Evolutionary conservation across 2,888 invertebrate genomes (phyloP).

Genomic region (Nipponacmea schrenckii): DNA sequence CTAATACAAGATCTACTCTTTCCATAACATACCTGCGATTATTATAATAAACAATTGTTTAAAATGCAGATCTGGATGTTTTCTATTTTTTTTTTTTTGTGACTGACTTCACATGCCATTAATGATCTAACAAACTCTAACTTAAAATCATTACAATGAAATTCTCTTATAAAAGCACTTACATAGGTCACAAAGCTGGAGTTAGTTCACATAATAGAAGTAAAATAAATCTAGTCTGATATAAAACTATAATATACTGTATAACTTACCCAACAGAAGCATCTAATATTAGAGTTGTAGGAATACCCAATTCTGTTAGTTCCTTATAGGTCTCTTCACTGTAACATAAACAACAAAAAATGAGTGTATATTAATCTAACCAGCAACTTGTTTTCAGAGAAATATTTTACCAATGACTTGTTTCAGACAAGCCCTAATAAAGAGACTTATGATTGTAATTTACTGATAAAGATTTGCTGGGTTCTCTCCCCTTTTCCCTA

Average conservation of each 20-base stretch:
- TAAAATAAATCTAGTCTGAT: too few species aligned
- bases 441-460: too few species aligned
- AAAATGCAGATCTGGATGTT: background rate
- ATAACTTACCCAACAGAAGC: conserved; percentile 82
- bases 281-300: conserved; percentile 88
- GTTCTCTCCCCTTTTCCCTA: too few species aligned
- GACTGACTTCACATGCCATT: background rate
- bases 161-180: too few species aligned
- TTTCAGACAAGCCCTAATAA: too few species aligned
- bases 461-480: too few species aligned
- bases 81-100: background rate
- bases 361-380: background rate
- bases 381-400: too few species aligned
- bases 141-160: too few species aligned
- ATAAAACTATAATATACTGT: too few species aligned
- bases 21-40: conserved; percentile 85
- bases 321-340: conserved; percentile 78
- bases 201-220: too few species aligned
- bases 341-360: background rate
- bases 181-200: too few species aligned
- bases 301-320: conserved; percentile 79
- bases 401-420: too few species aligned
- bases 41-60: background rate
- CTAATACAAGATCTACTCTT: conserved; percentile 90
- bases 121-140: background rate